These are phyloP conservation scores for Ardeotis arabs DNA, from an alignment of 2,113 vertebrate genomes.

Conservation along the genomic window DNA sequence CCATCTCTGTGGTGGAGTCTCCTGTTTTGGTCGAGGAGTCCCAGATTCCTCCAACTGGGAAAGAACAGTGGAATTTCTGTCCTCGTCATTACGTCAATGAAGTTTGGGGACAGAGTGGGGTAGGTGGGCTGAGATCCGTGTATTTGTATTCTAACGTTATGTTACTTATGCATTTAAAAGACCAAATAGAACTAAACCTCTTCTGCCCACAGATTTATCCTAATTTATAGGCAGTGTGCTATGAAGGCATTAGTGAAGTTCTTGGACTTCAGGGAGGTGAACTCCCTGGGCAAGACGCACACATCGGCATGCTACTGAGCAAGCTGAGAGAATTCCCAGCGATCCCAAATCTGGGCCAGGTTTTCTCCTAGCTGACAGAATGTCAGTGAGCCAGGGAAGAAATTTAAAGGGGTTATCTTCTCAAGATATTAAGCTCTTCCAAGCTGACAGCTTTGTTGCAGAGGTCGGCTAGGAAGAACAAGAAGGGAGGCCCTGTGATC, in stretches of 20 bases:
- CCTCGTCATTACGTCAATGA: fast-evolving
- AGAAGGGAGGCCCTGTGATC: slow-evolving; percentile 19
- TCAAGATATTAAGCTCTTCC: slow-evolving; percentile 50
- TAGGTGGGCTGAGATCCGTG: not conserved
- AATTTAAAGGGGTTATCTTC: slow-evolving; percentile 44
- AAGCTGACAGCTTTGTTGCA: slow-evolving; percentile 63
- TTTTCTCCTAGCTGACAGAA: slow-evolving; percentile 49
- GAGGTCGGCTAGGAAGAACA: slow-evolving; percentile 51
- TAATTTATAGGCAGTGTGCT: not conserved
- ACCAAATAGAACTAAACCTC: not conserved
- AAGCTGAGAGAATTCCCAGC: slow-evolving; percentile 4
- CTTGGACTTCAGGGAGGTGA: not conserved
- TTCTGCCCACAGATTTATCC: not conserved
- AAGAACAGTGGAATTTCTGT: not conserved
- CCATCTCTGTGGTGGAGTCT: fast-evolving
- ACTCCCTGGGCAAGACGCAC: not conserved
- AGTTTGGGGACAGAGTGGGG: not conserved
- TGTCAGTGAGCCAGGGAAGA: slow-evolving; percentile 40
- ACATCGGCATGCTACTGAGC: not conserved
- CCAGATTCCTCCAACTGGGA: fast-evolving
- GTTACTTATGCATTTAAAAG: fast-evolving
- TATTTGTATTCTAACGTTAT: fast-evolving
- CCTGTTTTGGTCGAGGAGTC: not conserved
- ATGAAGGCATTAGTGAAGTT: not conserved
- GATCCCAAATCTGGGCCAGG: slow-evolving; percentile 21